Base-by-base conservation (phyloP, 2,888 invertebrate species). In the Priocnemis perturbator region DNA sequence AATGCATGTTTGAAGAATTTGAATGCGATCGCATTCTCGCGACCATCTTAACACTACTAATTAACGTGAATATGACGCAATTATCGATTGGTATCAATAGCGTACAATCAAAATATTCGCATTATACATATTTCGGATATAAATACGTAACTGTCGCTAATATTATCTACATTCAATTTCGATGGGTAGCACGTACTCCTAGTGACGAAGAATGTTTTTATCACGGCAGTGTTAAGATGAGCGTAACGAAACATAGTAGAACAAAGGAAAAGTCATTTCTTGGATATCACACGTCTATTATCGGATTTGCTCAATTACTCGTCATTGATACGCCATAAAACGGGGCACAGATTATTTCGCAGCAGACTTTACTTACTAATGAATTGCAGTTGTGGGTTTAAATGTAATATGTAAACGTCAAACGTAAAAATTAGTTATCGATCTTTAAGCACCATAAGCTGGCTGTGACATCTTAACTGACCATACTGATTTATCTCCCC, bases 261-360 rank as follows among this genome's bases (percentile, higher is more conserved):
- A 72, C 64, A 73, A 81, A 77, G 82, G 81, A 82, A 84, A 84
- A 84, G 82, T 81, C 78, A 75, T 79, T 60, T 67, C 73, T 79
- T 5, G 77, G 71, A 69, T 56, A 65, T 62, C 59, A 59, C 71
- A 60, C 64, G 53, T 66, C 58, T 48, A 37, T 67, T 68, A 14
- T 60, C 37, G 21, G 63, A 65, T 61, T 60, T 63, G 57, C 60
- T 58, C 63, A 57, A 59, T 62, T 53, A 44, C 73, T 66, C 48
- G 44, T 67, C 67, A 50, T 65, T 57, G 56, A 60, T 62, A 30
- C 58, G 58, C 66, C 63, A 60, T 45, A 58, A 55, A 67, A 70
- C 44, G 56, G 58, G 62, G 57, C 5, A 17, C 50, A 0, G 5
- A n/a, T 50, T 50, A 19, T 50, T 50, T 37, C 11, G 37, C 37